Percentiles rank a stretch among this genome's conserved stretches.
Conservation (phyloP, 1,140 invertebrate genomes). For the Globodera ellingtonae region DNA sequence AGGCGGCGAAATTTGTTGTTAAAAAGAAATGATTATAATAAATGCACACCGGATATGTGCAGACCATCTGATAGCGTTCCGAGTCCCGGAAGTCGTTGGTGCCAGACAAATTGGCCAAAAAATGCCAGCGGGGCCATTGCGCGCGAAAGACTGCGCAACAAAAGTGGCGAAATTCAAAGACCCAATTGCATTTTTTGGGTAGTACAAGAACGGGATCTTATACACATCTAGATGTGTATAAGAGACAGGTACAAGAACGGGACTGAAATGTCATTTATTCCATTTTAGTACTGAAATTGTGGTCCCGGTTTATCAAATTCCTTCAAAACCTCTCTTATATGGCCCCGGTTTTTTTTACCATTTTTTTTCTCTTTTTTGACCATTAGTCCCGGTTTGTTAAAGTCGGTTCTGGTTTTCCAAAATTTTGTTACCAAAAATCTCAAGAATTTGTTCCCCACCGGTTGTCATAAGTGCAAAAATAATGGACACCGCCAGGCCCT, state of each 20-base stretch:
- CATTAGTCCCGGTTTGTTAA: too few species aligned
- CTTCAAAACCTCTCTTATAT: too few species aligned
- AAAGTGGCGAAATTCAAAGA: not conserved
- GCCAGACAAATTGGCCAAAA: conserved; percentile 57
- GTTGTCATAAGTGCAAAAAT: conserved; percentile 62
- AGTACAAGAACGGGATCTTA: too few species aligned
- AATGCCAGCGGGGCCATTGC: conserved; percentile 61
- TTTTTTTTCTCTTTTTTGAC: too few species aligned
- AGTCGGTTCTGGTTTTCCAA: too few species aligned
- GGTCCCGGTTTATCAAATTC: too few species aligned
- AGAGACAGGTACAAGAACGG: too few species aligned
- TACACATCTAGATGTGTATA: too few species aligned
- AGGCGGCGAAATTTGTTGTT: not conserved
- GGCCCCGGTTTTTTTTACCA: too few species aligned
- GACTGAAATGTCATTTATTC: not conserved
- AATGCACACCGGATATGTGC: conserved; percentile 20
- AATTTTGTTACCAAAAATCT: too few species aligned
- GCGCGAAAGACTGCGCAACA: conserved; percentile 22
- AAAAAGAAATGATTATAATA: conserved; percentile 17
- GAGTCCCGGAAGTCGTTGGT: conserved; percentile 61
- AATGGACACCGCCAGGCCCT: conserved; percentile 57
- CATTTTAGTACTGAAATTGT: too few species aligned
- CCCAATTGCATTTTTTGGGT: conserved; percentile 21
- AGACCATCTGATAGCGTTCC: conserved; percentile 55
- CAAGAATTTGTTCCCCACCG: conserved; percentile 4